Conservation (phyloP, 2,797 vertebrate species). For the Crypturellus tataupa region DNA sequence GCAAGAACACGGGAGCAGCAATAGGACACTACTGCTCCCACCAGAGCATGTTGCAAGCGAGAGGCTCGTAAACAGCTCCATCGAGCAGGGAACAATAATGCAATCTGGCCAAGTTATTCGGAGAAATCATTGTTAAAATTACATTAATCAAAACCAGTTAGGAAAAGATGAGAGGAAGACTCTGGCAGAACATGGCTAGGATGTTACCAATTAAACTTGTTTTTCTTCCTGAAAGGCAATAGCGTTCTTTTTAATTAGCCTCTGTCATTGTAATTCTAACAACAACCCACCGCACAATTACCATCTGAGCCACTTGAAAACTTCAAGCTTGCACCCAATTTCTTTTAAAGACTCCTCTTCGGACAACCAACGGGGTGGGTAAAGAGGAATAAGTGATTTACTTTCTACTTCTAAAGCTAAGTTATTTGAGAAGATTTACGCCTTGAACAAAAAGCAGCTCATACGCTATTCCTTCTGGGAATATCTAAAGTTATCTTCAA, state of each 20-base stretch:
- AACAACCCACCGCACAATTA: not conserved
- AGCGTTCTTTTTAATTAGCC: constrained; percentile 62
- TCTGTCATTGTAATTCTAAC: constrained; percentile 60
- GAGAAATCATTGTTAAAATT: constrained; percentile 65
- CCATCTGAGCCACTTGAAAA: constrained; percentile 61
- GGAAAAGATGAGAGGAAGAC: constrained; percentile 71
- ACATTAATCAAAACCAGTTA: constrained; percentile 71
- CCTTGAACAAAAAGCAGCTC: not conserved
- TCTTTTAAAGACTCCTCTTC: not conserved
- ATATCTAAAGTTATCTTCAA: not conserved
- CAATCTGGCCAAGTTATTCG: constrained; percentile 42
- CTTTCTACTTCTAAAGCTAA: not conserved
- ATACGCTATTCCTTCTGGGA: not conserved
- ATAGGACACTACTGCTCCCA: not conserved
- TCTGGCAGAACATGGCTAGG: constrained; percentile 61
- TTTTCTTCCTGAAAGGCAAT: constrained; percentile 72
- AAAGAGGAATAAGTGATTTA: not conserved
- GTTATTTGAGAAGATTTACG: not conserved
- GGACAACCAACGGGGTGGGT: not conserved
- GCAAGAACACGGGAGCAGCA: constrained; percentile 2
- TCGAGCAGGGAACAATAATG: constrained; percentile 45
- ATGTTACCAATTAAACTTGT: constrained; percentile 73
- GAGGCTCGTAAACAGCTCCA: constrained; percentile 61
- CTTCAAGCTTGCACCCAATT: constrained; percentile 14
- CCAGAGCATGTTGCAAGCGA: constrained; percentile 20